These are phyloP conservation scores for Leptinotarsa defecta DNA, from an alignment of 1,140 invertebrate genomes.

Conservation along the genomic window DNA sequence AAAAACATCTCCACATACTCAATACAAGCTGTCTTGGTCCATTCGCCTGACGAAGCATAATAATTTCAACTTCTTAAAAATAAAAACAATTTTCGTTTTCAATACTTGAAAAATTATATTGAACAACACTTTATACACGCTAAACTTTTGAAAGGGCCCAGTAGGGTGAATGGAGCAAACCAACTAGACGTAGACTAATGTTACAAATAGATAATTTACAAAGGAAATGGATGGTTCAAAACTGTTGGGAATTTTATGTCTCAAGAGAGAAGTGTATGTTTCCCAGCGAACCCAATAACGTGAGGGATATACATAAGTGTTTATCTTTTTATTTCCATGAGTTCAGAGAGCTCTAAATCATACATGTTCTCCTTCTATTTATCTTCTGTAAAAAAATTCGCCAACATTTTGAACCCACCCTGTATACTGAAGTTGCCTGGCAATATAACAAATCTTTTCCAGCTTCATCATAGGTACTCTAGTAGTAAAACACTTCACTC, in stretches of 20 bases:
- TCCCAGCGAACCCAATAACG: no score
- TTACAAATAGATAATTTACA: conserved; percentile 54
- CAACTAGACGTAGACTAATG: conserved; percentile 42
- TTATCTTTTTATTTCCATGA: no score
- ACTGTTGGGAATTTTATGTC: background rate
- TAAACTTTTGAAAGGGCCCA: conserved; percentile 25
- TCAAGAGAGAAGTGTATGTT: no score
- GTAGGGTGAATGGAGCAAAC: background rate
- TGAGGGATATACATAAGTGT: no score
- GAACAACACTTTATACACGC: conserved; percentile 38
- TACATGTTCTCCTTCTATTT: no score
- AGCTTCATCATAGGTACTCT: conserved; percentile 56
- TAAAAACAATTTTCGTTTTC: conserved; percentile 16
- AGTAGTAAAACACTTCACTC: conserved; percentile 45
- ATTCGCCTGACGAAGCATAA: background rate
- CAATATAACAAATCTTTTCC: conserved; percentile 47
- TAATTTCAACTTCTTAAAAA: conserved; percentile 18
- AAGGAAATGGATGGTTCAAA: conserved; percentile 17
- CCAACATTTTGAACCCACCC: background rate
- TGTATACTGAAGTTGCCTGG: conserved; percentile 48
- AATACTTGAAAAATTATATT: conserved; percentile 22
- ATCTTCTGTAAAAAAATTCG: no score
- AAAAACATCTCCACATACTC: conserved; percentile 53
- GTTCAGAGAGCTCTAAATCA: no score
- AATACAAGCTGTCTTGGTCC: conserved; percentile 25